These are phyloP conservation scores for Danaus chrysippus DNA, from an alignment of 2,888 invertebrate genomes.

Conservation along the genomic window DNA sequence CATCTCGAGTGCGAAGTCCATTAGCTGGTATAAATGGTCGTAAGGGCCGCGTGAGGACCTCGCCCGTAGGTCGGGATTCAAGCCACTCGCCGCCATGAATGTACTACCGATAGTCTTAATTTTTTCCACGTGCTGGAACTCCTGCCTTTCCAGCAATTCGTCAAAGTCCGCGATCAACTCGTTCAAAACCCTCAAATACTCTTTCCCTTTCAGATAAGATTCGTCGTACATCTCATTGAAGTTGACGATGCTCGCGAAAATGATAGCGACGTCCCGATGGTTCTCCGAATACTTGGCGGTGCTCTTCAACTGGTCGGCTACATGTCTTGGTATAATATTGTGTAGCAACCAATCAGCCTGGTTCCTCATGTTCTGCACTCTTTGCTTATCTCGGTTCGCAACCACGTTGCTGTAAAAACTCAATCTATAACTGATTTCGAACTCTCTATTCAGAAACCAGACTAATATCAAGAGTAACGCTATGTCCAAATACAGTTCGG, in stretches of 20 bases:
- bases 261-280: constrained; percentile 93
- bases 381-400: constrained; percentile 91
- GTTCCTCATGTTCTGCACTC: constrained; percentile 94
- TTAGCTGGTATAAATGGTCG: constrained; percentile 90
- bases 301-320: constrained; percentile 94
- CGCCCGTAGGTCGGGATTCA: constrained; percentile 87
- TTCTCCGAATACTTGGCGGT: constrained; percentile 97
- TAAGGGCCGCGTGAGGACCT: constrained; percentile 83
- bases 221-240: constrained; percentile 99
- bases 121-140: constrained; percentile 94
- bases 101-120: constrained; percentile 98
- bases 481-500: constrained; percentile 90
- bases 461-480: constrained; percentile 90
- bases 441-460: constrained; percentile 96
- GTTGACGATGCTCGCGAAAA: constrained; percentile 97
- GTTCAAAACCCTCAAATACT: constrained; percentile 95
- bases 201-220: constrained; percentile 95
- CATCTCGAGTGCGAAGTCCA: constrained; percentile 96
- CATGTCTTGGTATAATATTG: constrained; percentile 97
- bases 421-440: constrained; percentile 95
- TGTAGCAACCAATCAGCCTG: constrained; percentile 98
- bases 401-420: constrained; percentile 96
- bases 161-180: constrained; percentile 98
- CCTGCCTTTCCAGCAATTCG: constrained; percentile 89
- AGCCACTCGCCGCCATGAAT: constrained; percentile 98